Evolutionary conservation across 2,113 vertebrate genomes (phyloP), one percentile per base, ranked within the genome.

Genomic region (Emydocephalus ijimae): DNA sequence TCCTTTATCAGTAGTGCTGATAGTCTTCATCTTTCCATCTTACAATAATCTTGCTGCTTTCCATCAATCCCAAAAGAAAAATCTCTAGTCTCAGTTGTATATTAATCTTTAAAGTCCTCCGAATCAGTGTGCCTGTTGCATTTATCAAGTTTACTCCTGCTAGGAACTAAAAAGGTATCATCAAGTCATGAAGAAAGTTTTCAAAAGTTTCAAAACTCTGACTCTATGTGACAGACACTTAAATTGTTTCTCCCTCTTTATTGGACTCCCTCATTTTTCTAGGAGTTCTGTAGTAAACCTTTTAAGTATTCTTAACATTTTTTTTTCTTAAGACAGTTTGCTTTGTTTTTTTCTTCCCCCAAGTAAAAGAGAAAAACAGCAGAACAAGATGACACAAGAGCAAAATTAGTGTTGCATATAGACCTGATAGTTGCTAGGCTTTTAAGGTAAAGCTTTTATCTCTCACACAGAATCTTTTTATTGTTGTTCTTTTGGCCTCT

Each of bases 251-350:
- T 1, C 0, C 55, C 85, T 29, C 2, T 0, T 50, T 0, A 29
- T 88, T 50, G 87, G 89, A 48, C 55, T 89, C 81, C 55, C 21
- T 89, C 56, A 61, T 93, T 92, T 92, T 90, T 90, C 57, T 87
- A 21, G 91, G 69, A 21, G 92, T 15, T 55, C 91, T 12, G 89
- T 91, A 18, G 0, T 48, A 45, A 93, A 93, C 89, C 94, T 88
- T 89, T 55, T 2, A 18, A 90, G 23, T 74, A 5, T 52, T 87
- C 85, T 61, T 86, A 91, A 52, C 12, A 57, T 56, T 69, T 89
- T 45, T 43, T 45, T 11, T 54, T 88, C 59, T 61, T 89, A 89
- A 91, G 87, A n/a, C 11, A 21, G 64, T 39, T 56, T 56, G 55
- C 69, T 93, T 26, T 64, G 15, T 48, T 48, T 48, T 69, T 74